Evolutionary conservation across 2,888 invertebrate genomes (phyloP), one percentile per base, ranked within the genome.

Genomic region (Lithophane ornitopus): DNA sequence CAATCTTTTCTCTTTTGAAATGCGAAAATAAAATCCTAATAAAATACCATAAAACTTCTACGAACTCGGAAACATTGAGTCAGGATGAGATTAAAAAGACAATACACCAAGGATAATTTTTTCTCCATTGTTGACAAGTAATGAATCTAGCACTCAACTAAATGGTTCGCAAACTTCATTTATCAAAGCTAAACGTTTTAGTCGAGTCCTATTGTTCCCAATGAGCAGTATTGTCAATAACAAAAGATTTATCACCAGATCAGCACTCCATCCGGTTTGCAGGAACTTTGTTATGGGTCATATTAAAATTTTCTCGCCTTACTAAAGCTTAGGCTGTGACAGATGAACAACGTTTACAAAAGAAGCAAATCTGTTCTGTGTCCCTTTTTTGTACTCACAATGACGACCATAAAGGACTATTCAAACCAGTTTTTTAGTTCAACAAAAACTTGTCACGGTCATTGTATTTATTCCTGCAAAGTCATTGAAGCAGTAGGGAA

Each of bases 1-100:
- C 89, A 94, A 93, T 92, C 90, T 93, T 93, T 92, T 87, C 75
- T 87, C 54, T 76, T 73, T 87, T 78, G 70, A 82, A 89, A 86
- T 82, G 82, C 69, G 68, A 76, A 84, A 86, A 85, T 83, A 86
- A 84, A 86, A 87, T 79, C 76, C 74, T 67, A 68, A 80, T 86
- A 85, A 82, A 82, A 85, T 73, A 72, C 61, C 66, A 83, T 77
- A 59, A 72, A 84, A 83, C 74, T 84, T 85, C 11, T 71, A 66
- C 72, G 1, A 74, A 75, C 56, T 76, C 49, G 28, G 54, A 54
- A 70, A 79, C 59, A 72, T 71, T 67, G 68, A 75, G 41, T 46
- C 59, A 65, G 76, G 62, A 71, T 71, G 52, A 76, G 39, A 87
- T 75, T 76, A 59, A 80, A 66, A 68, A 39, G 19, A 76, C 73